Conservation (phyloP, 2,888 invertebrate species). For the Rhamnusium bicolor region DNA sequence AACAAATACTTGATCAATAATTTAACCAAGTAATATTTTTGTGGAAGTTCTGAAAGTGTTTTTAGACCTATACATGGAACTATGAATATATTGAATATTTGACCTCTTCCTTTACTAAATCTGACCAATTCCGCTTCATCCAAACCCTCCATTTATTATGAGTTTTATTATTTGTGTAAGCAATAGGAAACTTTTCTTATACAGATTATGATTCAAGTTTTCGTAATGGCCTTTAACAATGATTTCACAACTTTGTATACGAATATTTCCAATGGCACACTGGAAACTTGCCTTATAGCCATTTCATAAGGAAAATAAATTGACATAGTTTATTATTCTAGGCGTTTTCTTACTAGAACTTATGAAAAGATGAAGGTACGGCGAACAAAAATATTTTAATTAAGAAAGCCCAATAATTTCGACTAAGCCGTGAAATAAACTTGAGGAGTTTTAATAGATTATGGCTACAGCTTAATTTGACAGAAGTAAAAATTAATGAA, state of each 20-base stretch:
- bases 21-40: background rate
- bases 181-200: slow-evolving; percentile 55
- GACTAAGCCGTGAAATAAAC: slow-evolving; percentile 30
- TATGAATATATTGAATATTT: slow-evolving; percentile 29
- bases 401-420: slow-evolving; percentile 37
- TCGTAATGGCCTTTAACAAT: slow-evolving; percentile 52
- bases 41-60: background rate
- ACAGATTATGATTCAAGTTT: slow-evolving; percentile 55
- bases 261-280: slow-evolving; percentile 51
- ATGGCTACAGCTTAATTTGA: slow-evolving; percentile 36
- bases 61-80: background rate
- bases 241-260: slow-evolving; percentile 53
- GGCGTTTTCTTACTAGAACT: slow-evolving; percentile 40
- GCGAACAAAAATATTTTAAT: slow-evolving; percentile 40
- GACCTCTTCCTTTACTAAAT: slow-evolving; percentile 39
- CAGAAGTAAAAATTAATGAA: slow-evolving; percentile 37
- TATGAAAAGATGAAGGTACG: slow-evolving; percentile 37
- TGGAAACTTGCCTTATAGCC: slow-evolving; percentile 42
- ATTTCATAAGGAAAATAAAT: slow-evolving; percentile 47
- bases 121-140: slow-evolving; percentile 45
- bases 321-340: slow-evolving; percentile 50
- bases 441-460: slow-evolving; percentile 35
- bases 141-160: slow-evolving; percentile 47
- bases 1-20: too few relatives aligned
- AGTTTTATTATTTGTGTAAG: slow-evolving; percentile 54